Conservation (phyloP, 2,888 invertebrate genomes). For the Selenia dentaria region DNA sequence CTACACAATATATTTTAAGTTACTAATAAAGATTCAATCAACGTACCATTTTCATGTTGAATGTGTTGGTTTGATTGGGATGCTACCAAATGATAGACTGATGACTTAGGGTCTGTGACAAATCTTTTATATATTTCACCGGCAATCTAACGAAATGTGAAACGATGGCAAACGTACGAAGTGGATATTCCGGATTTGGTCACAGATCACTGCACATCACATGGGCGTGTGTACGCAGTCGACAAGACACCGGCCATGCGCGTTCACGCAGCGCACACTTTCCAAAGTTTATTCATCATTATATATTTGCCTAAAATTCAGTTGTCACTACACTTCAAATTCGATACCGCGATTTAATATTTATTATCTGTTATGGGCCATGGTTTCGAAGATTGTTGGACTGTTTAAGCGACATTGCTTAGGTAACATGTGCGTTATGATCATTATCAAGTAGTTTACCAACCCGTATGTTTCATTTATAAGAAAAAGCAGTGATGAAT, state of each 20-base stretch:
- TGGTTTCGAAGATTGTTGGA: conserved; percentile 7
- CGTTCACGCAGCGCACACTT: conserved; percentile 37
- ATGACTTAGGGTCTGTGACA: conserved; percentile 53
- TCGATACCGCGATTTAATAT: too few relatives aligned
- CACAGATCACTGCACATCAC: conserved; percentile 52
- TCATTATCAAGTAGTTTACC: too few relatives aligned
- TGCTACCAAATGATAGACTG: conserved; percentile 69
- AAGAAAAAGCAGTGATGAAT: too few relatives aligned
- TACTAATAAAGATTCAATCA: too few relatives aligned
- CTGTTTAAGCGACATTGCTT: too few relatives aligned
- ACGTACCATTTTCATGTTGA: conserved; percentile 77
- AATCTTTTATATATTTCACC: conserved; percentile 78
- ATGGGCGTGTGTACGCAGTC: conserved; percentile 32
- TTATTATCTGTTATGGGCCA: conserved; percentile 13
- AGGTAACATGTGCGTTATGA: too few relatives aligned
- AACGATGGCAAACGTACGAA: conserved; percentile 62
- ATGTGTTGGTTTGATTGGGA: conserved; percentile 53
- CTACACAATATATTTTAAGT: too few relatives aligned
- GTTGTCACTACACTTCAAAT: conserved; percentile 51
- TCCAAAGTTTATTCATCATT: conserved; percentile 51
- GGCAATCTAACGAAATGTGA: conserved; percentile 69
- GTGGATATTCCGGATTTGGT: conserved; percentile 69
- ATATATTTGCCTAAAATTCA: conserved; percentile 53
- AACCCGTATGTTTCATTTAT: too few relatives aligned
- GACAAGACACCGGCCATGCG: conserved; percentile 33